Base-by-base conservation (phyloP, 2,797 vertebrate species). In the Sebastolobus alascanus region DNA sequence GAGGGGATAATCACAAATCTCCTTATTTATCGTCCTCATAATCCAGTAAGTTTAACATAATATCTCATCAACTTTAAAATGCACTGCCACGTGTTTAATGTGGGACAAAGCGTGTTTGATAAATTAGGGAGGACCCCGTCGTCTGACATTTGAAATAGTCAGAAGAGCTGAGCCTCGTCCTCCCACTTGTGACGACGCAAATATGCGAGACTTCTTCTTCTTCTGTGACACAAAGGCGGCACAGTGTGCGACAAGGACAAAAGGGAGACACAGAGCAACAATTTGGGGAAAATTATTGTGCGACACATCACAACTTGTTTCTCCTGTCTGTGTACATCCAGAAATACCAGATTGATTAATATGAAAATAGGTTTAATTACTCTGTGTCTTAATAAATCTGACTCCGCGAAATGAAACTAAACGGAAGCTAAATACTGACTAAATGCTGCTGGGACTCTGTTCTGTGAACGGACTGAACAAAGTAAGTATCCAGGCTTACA, bases 191-290 rank as follows among this genome's bases (percentile, higher is more conserved):
- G 77, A 82, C 16, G 4, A 64, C 37, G 71, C 29, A 84, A 89
- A 67, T 64, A 83, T 84, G 59, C 11, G n/a, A 55, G 54, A 64
- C 66, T 29, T 46, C 68, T 80, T 88, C 66, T 29, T 46, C 68
- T 80, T 88, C 76, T 27, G 29, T 31, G 3, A 37, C 69, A 93
- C 91, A 92, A 92, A 89, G 76, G 38, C 35, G 2, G 16, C 0
- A 29, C 78, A 90, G 81, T 89, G 63, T 18, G 2, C 0, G 5
- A 68, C 25, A 1, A 14, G n/a, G 50, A 79, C 77, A 71, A 63
- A 72, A n/a, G 35, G 0, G 61, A 63, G 20, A 29, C 38, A 46
- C 33, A 54, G 38, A 55, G 58, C 54, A 69, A 67, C 40, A n/a
- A 43, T 52, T 4, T 5, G 65, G 46, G 6, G 13, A 12, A 61